Evolutionary conservation across 2,888 invertebrate species (phyloP), one percentile per base, ranked within the genome.

Genomic region (Timandra comae): DNA sequence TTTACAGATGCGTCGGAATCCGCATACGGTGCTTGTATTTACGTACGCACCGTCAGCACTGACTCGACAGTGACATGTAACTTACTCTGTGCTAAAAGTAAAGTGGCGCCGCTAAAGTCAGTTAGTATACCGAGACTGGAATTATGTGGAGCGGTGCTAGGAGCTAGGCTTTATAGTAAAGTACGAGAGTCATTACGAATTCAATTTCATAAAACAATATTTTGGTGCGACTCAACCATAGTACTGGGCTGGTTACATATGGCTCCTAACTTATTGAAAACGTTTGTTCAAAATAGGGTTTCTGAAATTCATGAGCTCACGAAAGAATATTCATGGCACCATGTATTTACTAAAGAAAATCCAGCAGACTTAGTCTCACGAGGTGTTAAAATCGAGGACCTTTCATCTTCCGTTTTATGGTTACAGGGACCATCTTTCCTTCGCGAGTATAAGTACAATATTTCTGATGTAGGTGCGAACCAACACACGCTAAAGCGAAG

Each of bases 201-300:
- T 10, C 8, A 7, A 22, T 6, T 16, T 22, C 13, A 12, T n/a
- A 20, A 32, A 11, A 7, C 21, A 12, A 23, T 12, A 3, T 36
- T 36, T 28, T 31, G 36, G 36, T 20, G 32, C 11, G 35, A 35
- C 9, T 35, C 30, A 2, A 35, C 30, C 1, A 35, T 35, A 4
- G 30, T 30, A 5, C 12, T 36, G 10, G 24, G 31, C 7, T 36
- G 35, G 35, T 5, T 36, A 5, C 13, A n/a, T 6, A 36, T 28
- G 28, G 5, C 24, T n/a, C 35, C 35, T 4, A n/a, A 24, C 3
- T 9, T 13, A 12, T 12, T 36, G 8, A 28, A 36, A 25, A 12
- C 31, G 12, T 36, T 31, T 21, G 31, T 36, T 2, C 35, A 31
- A 12, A 36, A 31, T 9, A 7, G 35, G 6, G 31, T 35, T 3